Base-by-base conservation (phyloP, 2,113 vertebrate species). In the Catharus fuscescens region DNA sequence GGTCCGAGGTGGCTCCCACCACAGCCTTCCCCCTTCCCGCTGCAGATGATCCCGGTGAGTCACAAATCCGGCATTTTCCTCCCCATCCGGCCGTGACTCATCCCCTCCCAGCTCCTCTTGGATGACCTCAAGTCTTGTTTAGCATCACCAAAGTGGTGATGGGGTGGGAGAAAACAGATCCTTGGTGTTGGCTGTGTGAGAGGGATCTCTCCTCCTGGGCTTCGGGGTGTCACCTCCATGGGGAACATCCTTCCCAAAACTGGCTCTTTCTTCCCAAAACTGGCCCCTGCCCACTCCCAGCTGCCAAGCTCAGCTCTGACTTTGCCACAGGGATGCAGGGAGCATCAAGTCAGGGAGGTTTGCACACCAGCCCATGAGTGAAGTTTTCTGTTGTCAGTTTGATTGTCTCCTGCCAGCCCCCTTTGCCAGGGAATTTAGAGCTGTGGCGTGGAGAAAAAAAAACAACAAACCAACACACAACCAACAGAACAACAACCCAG, bases 401-500 rank as follows among this genome's bases (percentile, higher is more conserved):
- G 36, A 71, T 88, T 65, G 47, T 77, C 62, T 87, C 61, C 80
- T 69, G 80, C 83, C 94, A 71, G 52, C 29, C 29, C 14, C 60
- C 26, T 84, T 88, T 89, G 91, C 89, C 84, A 91, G 54, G 59
- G 79, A 91, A 72, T 87, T 79, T 26, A 76, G 80, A 56, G 66
- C 77, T 20, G 5, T 87, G 83, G 65, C 52, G 18, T 80, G 0
- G 0, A 73, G 60, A 53, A 62, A 29, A 44, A 53, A 19, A 36
- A 3, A 2, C 2, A 25, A 48, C 12, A 48, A 14, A 15, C 9
- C 38, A 23, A 4, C 9, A 5, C 6, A 5, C 14, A 18, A 17
- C 5, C 42, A 77, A 70, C 19, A 38, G 48, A 74, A 53, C 18
- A 73, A 50, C 69, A 66, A 45, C 45, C 34, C 20, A 6, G 38